Conservation (phyloP, 2,888 invertebrate genomes). For the Heliconius charithonia region DNA sequence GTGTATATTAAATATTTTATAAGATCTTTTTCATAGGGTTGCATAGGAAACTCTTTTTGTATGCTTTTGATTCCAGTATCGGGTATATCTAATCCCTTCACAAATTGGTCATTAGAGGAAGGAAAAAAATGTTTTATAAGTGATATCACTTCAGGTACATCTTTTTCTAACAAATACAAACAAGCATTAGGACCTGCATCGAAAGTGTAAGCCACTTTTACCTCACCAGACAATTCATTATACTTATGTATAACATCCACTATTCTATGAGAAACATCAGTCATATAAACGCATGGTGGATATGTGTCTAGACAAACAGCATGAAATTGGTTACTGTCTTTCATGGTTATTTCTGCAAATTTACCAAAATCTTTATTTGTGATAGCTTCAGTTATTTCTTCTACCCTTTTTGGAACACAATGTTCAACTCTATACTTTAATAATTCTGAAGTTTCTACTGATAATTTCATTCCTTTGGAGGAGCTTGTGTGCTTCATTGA, state of each 20-base stretch:
- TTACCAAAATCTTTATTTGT: slow-evolving; percentile 87
- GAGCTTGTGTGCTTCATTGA: slow-evolving; percentile 92
- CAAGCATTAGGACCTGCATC: slow-evolving; percentile 99
- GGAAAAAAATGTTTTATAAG: slow-evolving; percentile 90
- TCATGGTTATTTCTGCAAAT: slow-evolving; percentile 98
- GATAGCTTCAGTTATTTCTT: slow-evolving; percentile 83
- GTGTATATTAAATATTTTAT: slow-evolving; percentile 94
- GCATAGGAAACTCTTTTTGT: slow-evolving; percentile 61
- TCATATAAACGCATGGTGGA: slow-evolving; percentile 97
- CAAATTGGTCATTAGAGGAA: slow-evolving; percentile 69
- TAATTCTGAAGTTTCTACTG: slow-evolving; percentile 91
- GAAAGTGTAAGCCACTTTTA: slow-evolving; percentile 96
- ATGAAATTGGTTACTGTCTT: slow-evolving; percentile 98
- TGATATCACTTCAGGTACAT: slow-evolving; percentile 87
- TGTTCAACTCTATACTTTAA: slow-evolving; percentile 88
- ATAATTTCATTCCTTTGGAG: slow-evolving; percentile 93
- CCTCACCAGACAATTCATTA: slow-evolving; percentile 87
- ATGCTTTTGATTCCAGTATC: slow-evolving; percentile 52
- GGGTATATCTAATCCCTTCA: slow-evolving; percentile 62
- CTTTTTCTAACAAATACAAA: slow-evolving; percentile 90
- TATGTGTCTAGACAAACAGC: slow-evolving; percentile 96
- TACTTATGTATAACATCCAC: slow-evolving; percentile 91
- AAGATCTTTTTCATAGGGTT: slow-evolving; percentile 78
- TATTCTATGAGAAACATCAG: slow-evolving; percentile 92
- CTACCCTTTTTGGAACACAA: slow-evolving; percentile 89